Evolutionary conservation across 2,113 vertebrate genomes (phyloP).

Genomic region (Oryzias javanicus): DNA sequence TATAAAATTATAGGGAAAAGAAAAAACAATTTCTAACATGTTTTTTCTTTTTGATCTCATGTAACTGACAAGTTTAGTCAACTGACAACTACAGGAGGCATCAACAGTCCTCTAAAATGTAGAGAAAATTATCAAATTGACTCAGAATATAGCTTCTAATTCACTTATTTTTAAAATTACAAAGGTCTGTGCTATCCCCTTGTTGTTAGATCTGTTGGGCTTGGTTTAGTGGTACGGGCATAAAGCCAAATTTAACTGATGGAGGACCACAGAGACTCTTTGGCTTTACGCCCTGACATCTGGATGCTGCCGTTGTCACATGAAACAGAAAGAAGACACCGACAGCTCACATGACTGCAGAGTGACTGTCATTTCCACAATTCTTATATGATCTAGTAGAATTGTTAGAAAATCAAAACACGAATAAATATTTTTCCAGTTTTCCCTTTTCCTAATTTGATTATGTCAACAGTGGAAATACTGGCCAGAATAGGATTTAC

Average conservation of each 20-base stretch:
- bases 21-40: too few relatives aligned
- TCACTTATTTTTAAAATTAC: background rate
- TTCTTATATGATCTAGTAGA: too few relatives aligned
- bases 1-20: too few relatives aligned
- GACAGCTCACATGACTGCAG: constrained; percentile 19
- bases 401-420: too few relatives aligned
- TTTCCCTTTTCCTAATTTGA: too few relatives aligned
- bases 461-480: too few relatives aligned
- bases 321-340: constrained; percentile 32
- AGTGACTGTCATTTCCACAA: background rate
- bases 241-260: constrained; percentile 46
- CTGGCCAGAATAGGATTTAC: too few relatives aligned
- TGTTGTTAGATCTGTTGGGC: constrained; percentile 21
- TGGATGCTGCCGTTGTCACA: constrained; percentile 39
- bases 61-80: too few relatives aligned
- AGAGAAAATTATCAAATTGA: background rate
- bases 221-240: constrained; percentile 23
- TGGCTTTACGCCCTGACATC: constrained; percentile 46
- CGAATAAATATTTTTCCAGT: too few relatives aligned
- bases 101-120: too few relatives aligned
- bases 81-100: too few relatives aligned
- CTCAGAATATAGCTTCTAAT: background rate
- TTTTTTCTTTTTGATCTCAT: too few relatives aligned
- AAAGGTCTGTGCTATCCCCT: background rate
- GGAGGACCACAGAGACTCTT: constrained; percentile 36